A percentile compares a stretch with the other conserved stretches of the same genome.
These are phyloP conservation scores for Pangasianodon gigas DNA, from an alignment of 2,113 vertebrate genomes.

Conservation along the genomic window DNA sequence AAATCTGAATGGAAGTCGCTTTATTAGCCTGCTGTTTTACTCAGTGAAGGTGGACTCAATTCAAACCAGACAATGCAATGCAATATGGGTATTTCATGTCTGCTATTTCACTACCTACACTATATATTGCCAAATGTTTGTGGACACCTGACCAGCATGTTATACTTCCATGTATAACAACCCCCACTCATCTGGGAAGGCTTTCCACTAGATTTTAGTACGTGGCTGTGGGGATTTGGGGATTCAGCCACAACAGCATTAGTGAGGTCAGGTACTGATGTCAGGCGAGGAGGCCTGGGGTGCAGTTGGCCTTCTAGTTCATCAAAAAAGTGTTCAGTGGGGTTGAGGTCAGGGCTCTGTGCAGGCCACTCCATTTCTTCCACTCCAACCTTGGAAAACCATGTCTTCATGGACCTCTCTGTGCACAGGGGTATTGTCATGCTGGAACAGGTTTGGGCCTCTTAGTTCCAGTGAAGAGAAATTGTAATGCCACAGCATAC, in stretches of 20 bases:
- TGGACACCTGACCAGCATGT: not conserved
- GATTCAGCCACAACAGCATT: not conserved
- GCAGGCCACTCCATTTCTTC: not conserved
- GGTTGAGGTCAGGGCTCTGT: not conserved
- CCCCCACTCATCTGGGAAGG: not conserved
- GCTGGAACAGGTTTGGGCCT: not conserved
- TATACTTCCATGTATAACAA: not conserved
- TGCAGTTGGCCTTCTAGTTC: not conserved
- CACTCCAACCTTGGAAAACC: not conserved
- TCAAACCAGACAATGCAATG: not conserved
- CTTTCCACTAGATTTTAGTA: not conserved
- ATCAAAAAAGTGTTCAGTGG: not conserved
- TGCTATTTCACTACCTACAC: not conserved
- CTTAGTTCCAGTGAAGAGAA: not conserved
- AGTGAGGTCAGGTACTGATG: not conserved
- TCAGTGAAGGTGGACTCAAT: not conserved
- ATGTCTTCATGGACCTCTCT: not conserved
- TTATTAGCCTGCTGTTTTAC: not conserved
- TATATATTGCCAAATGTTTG: not conserved
- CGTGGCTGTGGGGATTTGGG: not conserved
- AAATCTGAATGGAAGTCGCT: not conserved
- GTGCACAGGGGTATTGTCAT: not conserved
- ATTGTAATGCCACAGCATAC: not conserved
- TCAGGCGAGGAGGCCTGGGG: not conserved
- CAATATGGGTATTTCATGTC: not conserved